Conservation (phyloP, 2,888 invertebrate genomes). For the Globia sparganii region DNA sequence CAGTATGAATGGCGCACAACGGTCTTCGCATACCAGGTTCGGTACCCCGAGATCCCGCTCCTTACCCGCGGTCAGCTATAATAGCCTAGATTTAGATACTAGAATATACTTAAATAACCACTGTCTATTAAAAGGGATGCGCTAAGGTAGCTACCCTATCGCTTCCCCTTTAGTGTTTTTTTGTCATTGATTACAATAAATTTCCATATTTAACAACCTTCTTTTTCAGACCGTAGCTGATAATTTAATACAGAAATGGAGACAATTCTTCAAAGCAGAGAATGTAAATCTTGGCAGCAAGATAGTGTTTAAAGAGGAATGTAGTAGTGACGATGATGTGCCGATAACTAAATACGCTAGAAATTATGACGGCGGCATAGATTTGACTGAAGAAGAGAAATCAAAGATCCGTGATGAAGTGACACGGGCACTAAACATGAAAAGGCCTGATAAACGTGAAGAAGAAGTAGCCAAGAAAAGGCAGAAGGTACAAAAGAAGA, state of each 20-base stretch:
- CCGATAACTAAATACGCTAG: constrained; percentile 83
- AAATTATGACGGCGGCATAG: constrained; percentile 77
- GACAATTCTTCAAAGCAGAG: constrained; percentile 71
- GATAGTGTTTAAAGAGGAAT: constrained; percentile 40
- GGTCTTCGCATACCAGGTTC: not conserved
- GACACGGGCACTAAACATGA: constrained; percentile 69
- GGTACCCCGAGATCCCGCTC: not conserved
- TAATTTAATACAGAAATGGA: constrained; percentile 78
- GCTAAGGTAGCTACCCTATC: too few species aligned
- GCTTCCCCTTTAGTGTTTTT: not conserved
- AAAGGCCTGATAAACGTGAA: constrained; percentile 48
- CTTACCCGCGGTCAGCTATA: not conserved
- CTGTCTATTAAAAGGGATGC: not conserved
- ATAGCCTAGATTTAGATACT: not conserved
- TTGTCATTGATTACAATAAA: not conserved
- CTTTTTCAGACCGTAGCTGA: constrained; percentile 77
- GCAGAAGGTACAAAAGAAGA: constrained; percentile 43
- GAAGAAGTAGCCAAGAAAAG: constrained; percentile 43
- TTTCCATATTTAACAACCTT: not conserved
- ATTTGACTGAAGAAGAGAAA: constrained; percentile 80
- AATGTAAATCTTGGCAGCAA: constrained; percentile 51
- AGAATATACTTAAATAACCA: not conserved
- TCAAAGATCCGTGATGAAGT: constrained; percentile 77
- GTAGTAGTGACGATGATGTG: constrained; percentile 81
- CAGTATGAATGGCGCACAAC: not conserved